Conservation (phyloP, 2,888 invertebrate species). For the Malthinus seriepunctatus region DNA sequence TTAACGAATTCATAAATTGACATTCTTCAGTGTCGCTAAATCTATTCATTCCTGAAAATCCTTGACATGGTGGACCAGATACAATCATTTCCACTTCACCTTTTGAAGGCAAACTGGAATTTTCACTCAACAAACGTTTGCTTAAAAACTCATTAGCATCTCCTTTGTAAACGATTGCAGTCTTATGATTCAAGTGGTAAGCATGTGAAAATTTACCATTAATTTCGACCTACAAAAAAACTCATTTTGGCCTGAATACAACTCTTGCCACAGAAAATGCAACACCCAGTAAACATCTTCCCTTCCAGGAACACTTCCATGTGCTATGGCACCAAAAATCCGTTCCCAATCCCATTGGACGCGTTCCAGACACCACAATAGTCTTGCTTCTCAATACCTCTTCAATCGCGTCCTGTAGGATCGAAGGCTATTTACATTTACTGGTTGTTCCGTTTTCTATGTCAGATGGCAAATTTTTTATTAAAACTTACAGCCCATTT, state of each 20-base stretch:
- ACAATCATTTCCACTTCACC: constrained; percentile 83
- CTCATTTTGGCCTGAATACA: too few relatives aligned
- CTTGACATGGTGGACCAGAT: constrained; percentile 88
- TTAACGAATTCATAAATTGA: constrained; percentile 81
- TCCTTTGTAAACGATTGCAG: constrained; percentile 73
- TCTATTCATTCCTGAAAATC: constrained; percentile 87
- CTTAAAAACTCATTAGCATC: constrained; percentile 76
- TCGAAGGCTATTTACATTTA: too few relatives aligned
- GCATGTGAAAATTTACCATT: constrained; percentile 78
- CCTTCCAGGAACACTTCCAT: too few relatives aligned
- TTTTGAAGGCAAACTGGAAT: constrained; percentile 63
- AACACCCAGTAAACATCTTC: too few relatives aligned
- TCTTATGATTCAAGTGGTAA: constrained; percentile 74
- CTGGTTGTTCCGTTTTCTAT: too few relatives aligned
- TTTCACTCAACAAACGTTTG: constrained; percentile 64
- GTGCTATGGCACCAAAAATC: too few relatives aligned
- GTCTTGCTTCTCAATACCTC: too few relatives aligned
- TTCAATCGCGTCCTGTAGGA: too few relatives aligned
- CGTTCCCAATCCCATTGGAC: too few relatives aligned
- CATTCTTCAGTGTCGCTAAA: constrained; percentile 85
- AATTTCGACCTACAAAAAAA: constrained; percentile 64
- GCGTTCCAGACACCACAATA: too few relatives aligned
- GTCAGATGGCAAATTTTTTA: too few relatives aligned
- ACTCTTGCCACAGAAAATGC: too few relatives aligned
- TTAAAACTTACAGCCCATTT: constrained; percentile 66